Evolutionary conservation across 2,797 vertebrate species (phyloP).

Genomic region (Darevskia mixta): DNA sequence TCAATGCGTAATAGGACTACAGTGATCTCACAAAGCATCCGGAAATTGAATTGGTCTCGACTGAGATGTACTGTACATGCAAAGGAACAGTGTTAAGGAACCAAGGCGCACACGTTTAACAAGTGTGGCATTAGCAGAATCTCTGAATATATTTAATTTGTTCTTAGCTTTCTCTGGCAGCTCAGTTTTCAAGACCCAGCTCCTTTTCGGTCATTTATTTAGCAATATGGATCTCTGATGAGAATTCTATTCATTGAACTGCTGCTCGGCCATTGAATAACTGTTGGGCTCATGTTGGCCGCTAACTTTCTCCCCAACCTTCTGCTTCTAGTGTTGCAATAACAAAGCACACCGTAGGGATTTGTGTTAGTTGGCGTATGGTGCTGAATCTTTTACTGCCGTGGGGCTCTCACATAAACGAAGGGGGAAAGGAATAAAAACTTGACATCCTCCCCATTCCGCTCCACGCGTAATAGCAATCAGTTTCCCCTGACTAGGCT

Average conservation of each 20-base stretch:
- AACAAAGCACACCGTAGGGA: neutral
- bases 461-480: neutral
- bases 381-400: neutral
- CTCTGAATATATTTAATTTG: slow-evolving; percentile 6
- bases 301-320: neutral
- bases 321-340: neutral
- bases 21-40: neutral
- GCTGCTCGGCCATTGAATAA: neutral
- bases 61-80: neutral
- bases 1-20: neutral
- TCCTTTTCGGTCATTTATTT: slow-evolving; percentile 7
- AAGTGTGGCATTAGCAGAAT: neutral
- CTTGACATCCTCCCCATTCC: neutral
- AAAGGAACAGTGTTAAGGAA: neutral
- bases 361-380: neutral
- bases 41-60: slow-evolving; percentile 7
- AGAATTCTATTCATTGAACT: neutral
- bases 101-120: neutral
- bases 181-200: neutral
- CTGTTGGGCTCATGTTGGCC: neutral
- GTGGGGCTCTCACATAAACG: neutral
- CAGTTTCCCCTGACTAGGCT: neutral
- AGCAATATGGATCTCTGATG: neutral
- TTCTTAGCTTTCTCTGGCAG: neutral
- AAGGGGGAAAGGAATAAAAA: neutral